Evolutionary conservation across 2,797 vertebrate genomes (phyloP).

Genomic region (Tolypeutes matacus): DNA sequence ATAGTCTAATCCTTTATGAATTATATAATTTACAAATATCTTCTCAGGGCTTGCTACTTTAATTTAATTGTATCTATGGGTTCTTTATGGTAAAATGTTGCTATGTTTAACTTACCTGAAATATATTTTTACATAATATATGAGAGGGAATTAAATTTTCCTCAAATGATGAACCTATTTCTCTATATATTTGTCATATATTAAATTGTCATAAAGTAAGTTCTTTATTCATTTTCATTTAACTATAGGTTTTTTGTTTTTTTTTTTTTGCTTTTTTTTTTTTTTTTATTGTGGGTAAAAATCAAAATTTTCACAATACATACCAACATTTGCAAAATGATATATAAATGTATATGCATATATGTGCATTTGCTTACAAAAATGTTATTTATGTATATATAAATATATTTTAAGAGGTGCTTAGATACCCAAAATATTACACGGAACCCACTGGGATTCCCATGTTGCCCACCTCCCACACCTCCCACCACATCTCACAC

Average conservation of each 20-base stretch:
- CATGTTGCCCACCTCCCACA: too few species aligned
- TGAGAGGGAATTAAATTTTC: conserved; percentile 13
- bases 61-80: not conserved
- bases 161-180: conserved; percentile 42
- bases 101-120: conserved; percentile 36
- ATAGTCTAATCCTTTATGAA: not conserved
- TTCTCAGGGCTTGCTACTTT: not conserved
- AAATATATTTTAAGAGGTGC: too few species aligned
- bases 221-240: not conserved
- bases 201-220: not conserved
- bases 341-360: too few species aligned
- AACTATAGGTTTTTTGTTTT: not conserved
- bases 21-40: not conserved
- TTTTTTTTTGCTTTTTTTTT: too few species aligned
- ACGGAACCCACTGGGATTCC: too few species aligned
- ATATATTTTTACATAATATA: conserved; percentile 12
- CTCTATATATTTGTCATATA: not conserved
- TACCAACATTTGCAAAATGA: too few species aligned
- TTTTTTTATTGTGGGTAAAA: too few species aligned
- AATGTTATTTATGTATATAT: too few species aligned
- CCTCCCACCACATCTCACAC: too few species aligned
- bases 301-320: too few species aligned
- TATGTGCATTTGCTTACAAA: too few species aligned
- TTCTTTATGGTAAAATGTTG: not conserved
- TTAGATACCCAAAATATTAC: too few species aligned